Percentiles rank a stretch among this genome's conserved stretches.
Evolutionary conservation across 2,888 invertebrate species (phyloP).

Genomic region (Himalopsyche tibetana): DNA sequence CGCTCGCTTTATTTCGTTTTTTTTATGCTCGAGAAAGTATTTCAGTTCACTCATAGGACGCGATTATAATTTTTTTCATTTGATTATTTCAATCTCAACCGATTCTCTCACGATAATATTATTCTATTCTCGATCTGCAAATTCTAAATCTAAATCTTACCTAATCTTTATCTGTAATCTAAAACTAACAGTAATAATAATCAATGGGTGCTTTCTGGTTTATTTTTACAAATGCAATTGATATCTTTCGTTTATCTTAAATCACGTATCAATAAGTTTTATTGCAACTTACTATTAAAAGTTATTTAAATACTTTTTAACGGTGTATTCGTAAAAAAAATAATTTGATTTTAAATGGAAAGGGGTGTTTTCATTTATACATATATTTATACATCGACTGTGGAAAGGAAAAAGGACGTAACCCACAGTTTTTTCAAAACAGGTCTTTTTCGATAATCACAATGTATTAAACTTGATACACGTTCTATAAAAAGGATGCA

Average conservation of each 20-base stretch:
- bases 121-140: neutral
- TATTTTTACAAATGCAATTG: too few species aligned
- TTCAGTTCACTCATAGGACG: conserved; percentile 25
- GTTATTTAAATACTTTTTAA: too few species aligned
- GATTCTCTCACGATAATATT: conserved; percentile 38
- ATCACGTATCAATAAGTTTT: neutral
- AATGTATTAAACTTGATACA: too few species aligned
- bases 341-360: too few species aligned
- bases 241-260: neutral
- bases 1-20: conserved; percentile 53
- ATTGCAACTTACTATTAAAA: neutral
- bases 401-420: too few species aligned
- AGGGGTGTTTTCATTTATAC: too few species aligned
- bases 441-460: too few species aligned
- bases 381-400: too few species aligned
- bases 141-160: neutral
- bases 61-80: neutral
- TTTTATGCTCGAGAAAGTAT: conserved; percentile 52
- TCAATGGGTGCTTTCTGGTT: too few species aligned
- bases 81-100: conserved; percentile 24
- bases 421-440: too few species aligned
- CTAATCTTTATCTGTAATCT: conserved; percentile 1
- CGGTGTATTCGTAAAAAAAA: too few species aligned
- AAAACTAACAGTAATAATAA: neutral
- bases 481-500: too few species aligned